These are phyloP conservation scores for Syngnathus acus DNA, from an alignment of 2,797 vertebrate genomes.

Conservation along the genomic window DNA sequence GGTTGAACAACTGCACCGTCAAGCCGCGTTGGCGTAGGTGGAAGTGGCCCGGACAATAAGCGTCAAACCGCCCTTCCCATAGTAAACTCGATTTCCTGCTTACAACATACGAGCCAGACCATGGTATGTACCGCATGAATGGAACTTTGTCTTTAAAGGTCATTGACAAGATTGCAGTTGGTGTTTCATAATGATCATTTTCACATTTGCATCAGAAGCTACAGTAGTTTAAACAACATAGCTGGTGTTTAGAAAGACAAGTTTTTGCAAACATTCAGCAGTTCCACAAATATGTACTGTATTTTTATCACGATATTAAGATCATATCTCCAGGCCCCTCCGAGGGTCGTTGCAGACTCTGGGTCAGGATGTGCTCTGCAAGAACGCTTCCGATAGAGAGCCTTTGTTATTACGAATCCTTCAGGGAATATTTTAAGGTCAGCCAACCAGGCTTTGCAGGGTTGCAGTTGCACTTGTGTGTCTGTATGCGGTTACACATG, in stretches of 20 bases:
- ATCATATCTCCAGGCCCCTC: conserved; percentile 22
- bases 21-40: conserved; percentile 60
- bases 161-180: conserved; percentile 31
- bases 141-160: conserved; percentile 45
- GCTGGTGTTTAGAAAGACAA: background rate
- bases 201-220: background rate
- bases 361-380: conserved; percentile 36
- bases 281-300: background rate
- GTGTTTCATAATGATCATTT: background rate
- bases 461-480: conserved; percentile 46
- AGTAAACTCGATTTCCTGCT: conserved; percentile 59
- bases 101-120: conserved; percentile 18
- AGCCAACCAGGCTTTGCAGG: conserved; percentile 41
- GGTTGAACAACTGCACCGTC: conserved; percentile 46
- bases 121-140: conserved; percentile 55
- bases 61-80: conserved; percentile 58
- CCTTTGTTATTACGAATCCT: conserved; percentile 59
- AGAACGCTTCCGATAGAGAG: conserved; percentile 48
- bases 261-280: background rate
- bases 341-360: background rate
- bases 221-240: background rate
- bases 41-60: conserved; percentile 66
- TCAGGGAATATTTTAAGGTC: conserved; percentile 49
- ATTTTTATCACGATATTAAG: conserved; percentile 31
- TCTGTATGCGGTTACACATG: conserved; percentile 42